Evolutionary conservation across 2,113 vertebrate genomes (phyloP).

Genomic region (Gallinago paraguaiae): DNA sequence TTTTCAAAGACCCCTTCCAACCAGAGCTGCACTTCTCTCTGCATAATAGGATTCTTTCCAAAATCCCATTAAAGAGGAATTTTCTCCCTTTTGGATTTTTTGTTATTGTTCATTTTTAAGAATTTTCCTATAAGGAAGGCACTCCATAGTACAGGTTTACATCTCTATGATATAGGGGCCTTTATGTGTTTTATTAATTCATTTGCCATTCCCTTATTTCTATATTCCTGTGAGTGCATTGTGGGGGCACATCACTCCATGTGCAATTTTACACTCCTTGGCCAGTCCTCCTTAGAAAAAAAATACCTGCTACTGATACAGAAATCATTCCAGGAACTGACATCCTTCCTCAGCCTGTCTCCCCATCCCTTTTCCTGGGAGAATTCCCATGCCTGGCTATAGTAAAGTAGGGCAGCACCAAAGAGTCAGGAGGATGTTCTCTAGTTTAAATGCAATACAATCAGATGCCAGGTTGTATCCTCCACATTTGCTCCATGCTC

Average conservation of each 20-base stretch:
- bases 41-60: neutral
- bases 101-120: neutral
- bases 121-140: neutral
- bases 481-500: neutral
- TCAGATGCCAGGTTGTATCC: neutral
- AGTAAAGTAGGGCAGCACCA: neutral
- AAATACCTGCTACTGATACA: neutral
- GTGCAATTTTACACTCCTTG: neutral
- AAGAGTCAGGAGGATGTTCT: neutral
- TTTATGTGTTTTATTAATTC: neutral
- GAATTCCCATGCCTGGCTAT: neutral
- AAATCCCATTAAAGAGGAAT: neutral
- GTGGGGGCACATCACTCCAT: neutral
- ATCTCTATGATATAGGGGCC: neutral
- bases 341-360: neutral
- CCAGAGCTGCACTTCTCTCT: neutral
- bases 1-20: neutral
- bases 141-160: neutral
- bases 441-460: neutral
- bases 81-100: neutral
- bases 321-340: neutral
- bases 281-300: neutral
- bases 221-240: neutral
- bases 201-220: neutral
- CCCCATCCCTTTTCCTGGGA: neutral